Percentiles rank a stretch among this genome's conserved stretches.
These are phyloP conservation scores for Mamestra configurata DNA, from an alignment of 1,140 invertebrate genomes.

Conservation along the genomic window DNA sequence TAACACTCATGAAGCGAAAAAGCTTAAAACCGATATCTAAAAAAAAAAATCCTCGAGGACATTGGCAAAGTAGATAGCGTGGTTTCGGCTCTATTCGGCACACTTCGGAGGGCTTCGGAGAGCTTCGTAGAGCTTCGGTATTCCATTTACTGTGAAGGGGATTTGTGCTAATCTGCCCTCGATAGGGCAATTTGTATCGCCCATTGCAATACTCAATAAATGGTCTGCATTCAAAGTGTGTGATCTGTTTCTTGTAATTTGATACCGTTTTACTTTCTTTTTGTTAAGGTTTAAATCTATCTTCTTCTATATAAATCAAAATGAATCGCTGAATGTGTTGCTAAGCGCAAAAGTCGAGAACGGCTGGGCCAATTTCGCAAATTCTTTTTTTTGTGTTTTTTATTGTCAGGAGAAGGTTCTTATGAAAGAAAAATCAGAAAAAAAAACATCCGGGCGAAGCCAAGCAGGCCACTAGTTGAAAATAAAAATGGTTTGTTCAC, in stretches of 20 bases:
- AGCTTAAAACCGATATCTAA: slow-evolving; percentile 29
- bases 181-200: slow-evolving; percentile 37
- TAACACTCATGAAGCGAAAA: slow-evolving; percentile 35
- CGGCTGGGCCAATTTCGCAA: too few relatives aligned
- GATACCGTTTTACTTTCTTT: not conserved
- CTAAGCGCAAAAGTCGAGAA: too few relatives aligned
- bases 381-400: too few relatives aligned
- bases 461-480: too few relatives aligned
- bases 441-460: too few relatives aligned
- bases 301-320: too few relatives aligned
- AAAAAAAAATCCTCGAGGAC: slow-evolving; percentile 18
- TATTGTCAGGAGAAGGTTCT: too few relatives aligned
- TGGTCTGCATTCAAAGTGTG: slow-evolving; percentile 11
- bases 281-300: not conserved
- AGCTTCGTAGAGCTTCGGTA: slow-evolving; percentile 11
- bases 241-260: slow-evolving; percentile 15
- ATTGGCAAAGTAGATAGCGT: slow-evolving; percentile 12
- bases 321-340: too few relatives aligned
- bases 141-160: slow-evolving; percentile 42
- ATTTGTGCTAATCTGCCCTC: slow-evolving; percentile 43
- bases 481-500: too few relatives aligned
- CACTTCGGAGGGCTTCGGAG: not conserved
- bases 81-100: not conserved
- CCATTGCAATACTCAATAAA: slow-evolving; percentile 31
- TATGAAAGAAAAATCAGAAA: too few relatives aligned